Evolutionary conservation across 2,888 invertebrate genomes (phyloP).

Genomic region (Sphaeridia pumilis): DNA sequence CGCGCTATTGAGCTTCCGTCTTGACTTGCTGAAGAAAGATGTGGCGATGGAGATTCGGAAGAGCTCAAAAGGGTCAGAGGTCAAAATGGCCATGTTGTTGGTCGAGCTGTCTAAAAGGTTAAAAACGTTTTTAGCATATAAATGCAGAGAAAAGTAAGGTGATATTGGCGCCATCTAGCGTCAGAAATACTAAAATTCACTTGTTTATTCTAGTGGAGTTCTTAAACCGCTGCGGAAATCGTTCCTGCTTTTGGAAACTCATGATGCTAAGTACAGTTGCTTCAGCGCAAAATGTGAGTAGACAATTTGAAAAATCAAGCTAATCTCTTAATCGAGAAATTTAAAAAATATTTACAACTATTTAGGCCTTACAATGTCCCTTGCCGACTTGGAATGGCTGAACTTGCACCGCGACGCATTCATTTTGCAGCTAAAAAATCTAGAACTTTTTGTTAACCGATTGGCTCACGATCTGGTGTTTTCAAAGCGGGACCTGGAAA

Average conservation of each 20-base stretch:
- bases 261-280: not conserved
- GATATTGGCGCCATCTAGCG: no score
- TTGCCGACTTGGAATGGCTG: constrained; percentile 11
- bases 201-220: no score
- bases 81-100: no score
- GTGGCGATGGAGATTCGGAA: no score
- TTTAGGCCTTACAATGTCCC: not conserved
- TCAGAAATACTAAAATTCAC: no score
- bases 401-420: constrained; percentile 7
- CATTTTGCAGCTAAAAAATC: not conserved
- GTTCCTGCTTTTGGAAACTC: not conserved
- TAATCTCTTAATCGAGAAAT: not conserved
- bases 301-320: no score
- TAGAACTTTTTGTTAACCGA: not conserved
- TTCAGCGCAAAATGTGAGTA: not conserved
- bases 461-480: not conserved
- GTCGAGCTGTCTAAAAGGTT: no score
- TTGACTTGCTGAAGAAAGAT: no score
- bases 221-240: not conserved
- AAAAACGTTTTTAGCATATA: no score
- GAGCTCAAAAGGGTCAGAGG: no score
- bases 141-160: no score
- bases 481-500: not conserved
- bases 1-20: no score
- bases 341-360: not conserved